These are phyloP conservation scores for Cochlearius cochlearius DNA, from an alignment of 2,113 vertebrate species.

Conservation along the genomic window DNA sequence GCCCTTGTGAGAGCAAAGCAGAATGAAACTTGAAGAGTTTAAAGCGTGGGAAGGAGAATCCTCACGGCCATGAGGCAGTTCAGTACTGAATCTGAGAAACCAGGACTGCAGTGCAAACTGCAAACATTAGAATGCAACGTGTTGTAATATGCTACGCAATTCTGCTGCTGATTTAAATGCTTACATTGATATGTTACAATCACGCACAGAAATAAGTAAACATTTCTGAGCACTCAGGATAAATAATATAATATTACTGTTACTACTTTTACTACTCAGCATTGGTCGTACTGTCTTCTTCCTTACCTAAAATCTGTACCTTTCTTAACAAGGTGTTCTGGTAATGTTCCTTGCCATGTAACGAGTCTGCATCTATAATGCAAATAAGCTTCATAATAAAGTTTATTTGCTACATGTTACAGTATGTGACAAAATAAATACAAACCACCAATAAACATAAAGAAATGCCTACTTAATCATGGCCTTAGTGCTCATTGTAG, in stretches of 20 bases:
- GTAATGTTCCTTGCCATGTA: neutral
- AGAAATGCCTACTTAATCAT: neutral
- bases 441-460: neutral
- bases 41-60: neutral
- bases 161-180: neutral
- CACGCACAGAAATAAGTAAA: neutral
- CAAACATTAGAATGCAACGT: rapidly evolving
- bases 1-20: neutral
- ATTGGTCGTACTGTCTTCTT: neutral
- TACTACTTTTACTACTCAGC: neutral
- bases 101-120: neutral
- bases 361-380: neutral
- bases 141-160: neutral
- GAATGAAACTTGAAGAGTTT: neutral
- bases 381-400: neutral
- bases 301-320: neutral
- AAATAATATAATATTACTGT: neutral
- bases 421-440: neutral
- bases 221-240: neutral
- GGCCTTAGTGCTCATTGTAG: neutral
- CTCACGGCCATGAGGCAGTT: neutral
- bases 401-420: neutral
- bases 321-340: neutral
- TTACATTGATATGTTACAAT: neutral
- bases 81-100: neutral